Evolutionary conservation across 2,113 vertebrate genomes (phyloP).

Genomic region (Periophthalmodon schlosseri): DNA sequence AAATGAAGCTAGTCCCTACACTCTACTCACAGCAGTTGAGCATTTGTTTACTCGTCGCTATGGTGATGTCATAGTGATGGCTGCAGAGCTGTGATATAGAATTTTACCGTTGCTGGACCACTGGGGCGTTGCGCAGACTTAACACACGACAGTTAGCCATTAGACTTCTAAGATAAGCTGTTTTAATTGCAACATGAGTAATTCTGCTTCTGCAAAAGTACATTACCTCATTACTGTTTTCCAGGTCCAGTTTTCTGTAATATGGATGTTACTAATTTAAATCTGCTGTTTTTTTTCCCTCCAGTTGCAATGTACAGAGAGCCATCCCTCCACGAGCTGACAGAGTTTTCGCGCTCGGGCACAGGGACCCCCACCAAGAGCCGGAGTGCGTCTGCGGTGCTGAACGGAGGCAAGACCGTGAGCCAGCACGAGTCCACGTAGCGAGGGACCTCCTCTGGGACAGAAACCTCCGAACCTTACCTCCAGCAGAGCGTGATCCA

Average conservation of each 20-base stretch:
- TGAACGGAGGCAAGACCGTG: slow-evolving; percentile 97
- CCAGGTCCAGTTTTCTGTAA: not conserved
- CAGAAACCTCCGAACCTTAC: slow-evolving; percentile 85
- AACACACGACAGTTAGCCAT: too few species aligned
- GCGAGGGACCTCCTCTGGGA: slow-evolving; percentile 82
- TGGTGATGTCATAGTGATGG: too few species aligned
- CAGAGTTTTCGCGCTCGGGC: slow-evolving; percentile 96
- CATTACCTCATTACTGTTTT: too few species aligned
- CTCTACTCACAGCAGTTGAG: too few species aligned
- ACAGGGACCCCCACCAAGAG: slow-evolving; percentile 99
- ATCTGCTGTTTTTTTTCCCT: slow-evolving; percentile 48
- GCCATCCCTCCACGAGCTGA: slow-evolving; percentile 96
- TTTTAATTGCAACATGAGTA: not conserved
- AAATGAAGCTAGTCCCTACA: too few species aligned
- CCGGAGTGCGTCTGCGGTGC: slow-evolving; percentile 94
- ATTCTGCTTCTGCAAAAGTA: too few species aligned
- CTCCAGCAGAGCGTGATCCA: slow-evolving; percentile 91
- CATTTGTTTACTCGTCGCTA: too few species aligned
- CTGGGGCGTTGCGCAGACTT: too few species aligned
- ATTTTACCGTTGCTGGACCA: too few species aligned
- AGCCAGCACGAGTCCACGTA: slow-evolving; percentile 99
- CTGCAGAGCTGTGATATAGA: too few species aligned
- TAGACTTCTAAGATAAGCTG: too few species aligned
- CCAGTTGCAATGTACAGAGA: slow-evolving; percentile 99
- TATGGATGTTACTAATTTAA: slow-evolving; percentile 5